Conservation (phyloP, 2,888 invertebrate species). For the Galerucella nymphaeae region DNA sequence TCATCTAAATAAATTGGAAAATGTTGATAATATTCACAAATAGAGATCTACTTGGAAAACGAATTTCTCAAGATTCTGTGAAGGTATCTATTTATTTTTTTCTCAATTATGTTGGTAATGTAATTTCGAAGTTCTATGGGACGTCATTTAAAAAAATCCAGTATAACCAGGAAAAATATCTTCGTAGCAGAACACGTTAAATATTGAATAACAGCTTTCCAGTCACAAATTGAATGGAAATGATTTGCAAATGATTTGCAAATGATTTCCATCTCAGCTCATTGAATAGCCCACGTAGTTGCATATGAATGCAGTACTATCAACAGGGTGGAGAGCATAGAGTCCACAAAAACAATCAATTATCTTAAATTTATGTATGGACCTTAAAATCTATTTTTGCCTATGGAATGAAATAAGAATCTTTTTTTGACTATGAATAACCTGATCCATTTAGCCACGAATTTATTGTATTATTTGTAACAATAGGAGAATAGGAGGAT, state of each 20-base stretch:
- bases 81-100: not conserved
- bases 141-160: no score
- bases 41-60: no score
- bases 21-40: no score
- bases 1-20: no score
- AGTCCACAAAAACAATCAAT: not conserved
- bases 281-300: not conserved
- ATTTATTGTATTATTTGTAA: no score
- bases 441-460: no score
- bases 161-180: not conserved
- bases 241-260: not conserved
- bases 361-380: no score
- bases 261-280: not conserved
- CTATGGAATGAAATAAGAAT: no score
- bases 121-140: not conserved
- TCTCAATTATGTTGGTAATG: not conserved
- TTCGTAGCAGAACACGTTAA: not conserved
- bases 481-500: no score
- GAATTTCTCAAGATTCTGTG: no score
- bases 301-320: not conserved
- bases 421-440: no score
- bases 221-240: conserved; percentile 3
- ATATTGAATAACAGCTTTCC: not conserved
- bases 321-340: not conserved
- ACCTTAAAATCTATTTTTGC: no score